Percentiles rank a stretch among this genome's conserved stretches.
phyloP scores from a whole-genome alignment of 2,113 vertebrate species.

The Phocoena phocoena region DNA sequence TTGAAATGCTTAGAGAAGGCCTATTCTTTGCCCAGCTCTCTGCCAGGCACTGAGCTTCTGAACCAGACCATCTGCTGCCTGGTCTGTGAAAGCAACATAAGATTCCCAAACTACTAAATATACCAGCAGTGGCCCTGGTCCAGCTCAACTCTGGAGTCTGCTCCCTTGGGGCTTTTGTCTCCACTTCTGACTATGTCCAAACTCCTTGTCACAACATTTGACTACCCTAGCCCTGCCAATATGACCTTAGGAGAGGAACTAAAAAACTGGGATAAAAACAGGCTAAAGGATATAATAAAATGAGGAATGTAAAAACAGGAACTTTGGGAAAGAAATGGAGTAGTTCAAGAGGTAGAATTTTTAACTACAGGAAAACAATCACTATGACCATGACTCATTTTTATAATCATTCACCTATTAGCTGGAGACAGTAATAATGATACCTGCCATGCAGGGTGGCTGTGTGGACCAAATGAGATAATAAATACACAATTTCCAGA shows the following conservation, averaged over 20 bases:
- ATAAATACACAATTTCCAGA: background rate
- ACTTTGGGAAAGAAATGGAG: background rate
- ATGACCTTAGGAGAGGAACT: background rate
- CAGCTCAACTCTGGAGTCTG: background rate
- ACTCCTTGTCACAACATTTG: background rate
- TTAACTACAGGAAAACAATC: background rate
- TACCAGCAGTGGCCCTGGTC: background rate
- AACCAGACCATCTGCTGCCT: background rate
- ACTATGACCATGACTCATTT: background rate
- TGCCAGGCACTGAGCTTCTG: background rate
- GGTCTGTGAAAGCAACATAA: background rate
- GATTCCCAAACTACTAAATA: background rate
- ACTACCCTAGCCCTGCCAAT: background rate
- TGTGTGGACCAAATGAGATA: background rate
- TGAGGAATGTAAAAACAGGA: background rate
- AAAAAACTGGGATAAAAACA: background rate
- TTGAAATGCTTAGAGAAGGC: background rate
- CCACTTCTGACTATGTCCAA: background rate
- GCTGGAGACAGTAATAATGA: background rate
- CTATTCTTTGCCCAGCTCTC: background rate
- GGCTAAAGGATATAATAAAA: background rate
- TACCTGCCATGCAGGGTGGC: background rate
- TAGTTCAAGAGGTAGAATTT: background rate
- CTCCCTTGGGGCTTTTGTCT: background rate
- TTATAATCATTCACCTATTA: background rate